These are phyloP conservation scores for Hyaena hyaena DNA, from an alignment of 2,113 vertebrate genomes.

Conservation along the genomic window DNA sequence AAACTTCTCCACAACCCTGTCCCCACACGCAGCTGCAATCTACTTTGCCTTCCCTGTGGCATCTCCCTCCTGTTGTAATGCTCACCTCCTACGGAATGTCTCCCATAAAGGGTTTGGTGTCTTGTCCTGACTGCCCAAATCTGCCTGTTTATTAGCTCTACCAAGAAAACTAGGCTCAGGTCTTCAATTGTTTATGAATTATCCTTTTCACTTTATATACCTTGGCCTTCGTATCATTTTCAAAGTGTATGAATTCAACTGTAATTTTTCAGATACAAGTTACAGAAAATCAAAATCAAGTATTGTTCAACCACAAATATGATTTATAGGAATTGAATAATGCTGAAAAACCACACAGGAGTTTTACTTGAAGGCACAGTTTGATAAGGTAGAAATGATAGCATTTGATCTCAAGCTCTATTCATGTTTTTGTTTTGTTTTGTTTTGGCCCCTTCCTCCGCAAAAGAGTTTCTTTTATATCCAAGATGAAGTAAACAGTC, in stretches of 20 bases:
- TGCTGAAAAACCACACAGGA: neutral
- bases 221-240: neutral
- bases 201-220: neutral
- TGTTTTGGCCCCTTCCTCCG: neutral
- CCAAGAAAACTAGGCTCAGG: neutral
- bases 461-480: neutral
- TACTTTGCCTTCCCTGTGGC: neutral
- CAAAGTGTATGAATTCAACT: neutral
- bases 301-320: neutral
- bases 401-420: neutral
- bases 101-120: neutral
- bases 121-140: neutral
- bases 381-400: neutral
- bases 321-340: neutral
- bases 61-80: neutral
- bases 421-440: neutral
- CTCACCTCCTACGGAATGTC: fast-evolving
- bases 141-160: neutral
- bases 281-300: neutral
- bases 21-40: neutral
- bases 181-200: neutral
- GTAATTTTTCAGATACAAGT: neutral
- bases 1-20: neutral
- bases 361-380: neutral
- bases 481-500: neutral